phyloP scores from a whole-genome alignment of 2,113 vertebrate species.

The Maccullochella peelii region DNA sequence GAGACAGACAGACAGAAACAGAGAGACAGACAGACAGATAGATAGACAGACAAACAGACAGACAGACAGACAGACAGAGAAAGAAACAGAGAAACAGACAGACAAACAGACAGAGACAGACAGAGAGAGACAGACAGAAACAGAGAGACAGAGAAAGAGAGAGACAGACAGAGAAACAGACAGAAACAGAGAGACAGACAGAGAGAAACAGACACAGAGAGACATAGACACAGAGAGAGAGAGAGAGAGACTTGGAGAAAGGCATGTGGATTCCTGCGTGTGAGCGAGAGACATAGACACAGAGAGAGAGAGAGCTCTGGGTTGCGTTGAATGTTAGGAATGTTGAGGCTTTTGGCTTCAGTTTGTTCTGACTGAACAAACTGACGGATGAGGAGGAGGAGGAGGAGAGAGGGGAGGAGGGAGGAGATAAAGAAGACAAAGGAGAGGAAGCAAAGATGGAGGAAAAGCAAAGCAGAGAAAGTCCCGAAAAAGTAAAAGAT shows the following conservation, averaged over 20 bases:
- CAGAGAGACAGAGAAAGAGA: conserved; percentile 1
- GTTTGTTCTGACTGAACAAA: conserved; percentile 53
- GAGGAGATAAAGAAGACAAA: conserved; percentile 19
- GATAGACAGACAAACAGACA: neutral
- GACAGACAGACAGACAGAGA: conserved; percentile 17
- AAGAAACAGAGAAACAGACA: conserved; percentile 3
- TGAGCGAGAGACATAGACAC: conserved; percentile 39
- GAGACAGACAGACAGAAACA: neutral
- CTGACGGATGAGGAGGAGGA: conserved; percentile 39
- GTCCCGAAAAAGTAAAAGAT: neutral
- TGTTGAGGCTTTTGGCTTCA: conserved; percentile 75
- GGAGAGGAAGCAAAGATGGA: neutral
- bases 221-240: no score
- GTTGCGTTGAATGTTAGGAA: conserved; percentile 80
- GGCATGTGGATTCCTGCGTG: conserved; percentile 68
- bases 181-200: no score
- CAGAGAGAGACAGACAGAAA: conserved; percentile 34
- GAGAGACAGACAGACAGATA: neutral
- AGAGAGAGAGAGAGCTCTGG: conserved; percentile 40
- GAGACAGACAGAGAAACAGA: no score
- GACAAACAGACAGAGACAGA: neutral
- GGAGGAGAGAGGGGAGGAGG: neutral
- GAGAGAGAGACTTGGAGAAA: no score
- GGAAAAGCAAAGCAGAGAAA: neutral
- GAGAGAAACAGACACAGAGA: no score